Conservation (phyloP, 2,888 invertebrate genomes). For the Synanthedon vespiformis region DNA sequence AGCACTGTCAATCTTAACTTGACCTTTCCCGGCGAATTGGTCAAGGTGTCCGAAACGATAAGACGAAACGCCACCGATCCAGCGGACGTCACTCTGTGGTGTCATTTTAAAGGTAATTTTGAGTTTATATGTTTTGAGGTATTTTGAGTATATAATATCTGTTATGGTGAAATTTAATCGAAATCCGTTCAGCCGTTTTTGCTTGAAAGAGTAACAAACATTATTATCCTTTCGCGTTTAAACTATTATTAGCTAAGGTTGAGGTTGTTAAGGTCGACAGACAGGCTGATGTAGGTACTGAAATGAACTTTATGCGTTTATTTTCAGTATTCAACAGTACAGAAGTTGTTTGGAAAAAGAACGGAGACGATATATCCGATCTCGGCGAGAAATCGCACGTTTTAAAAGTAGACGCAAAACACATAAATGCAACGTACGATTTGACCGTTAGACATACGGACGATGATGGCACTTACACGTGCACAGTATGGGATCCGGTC, state of each 20-base stretch:
- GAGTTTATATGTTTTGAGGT: too few relatives aligned
- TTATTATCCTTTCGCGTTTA: too few relatives aligned
- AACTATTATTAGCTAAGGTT: too few relatives aligned
- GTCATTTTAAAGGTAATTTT: slow-evolving; percentile 47
- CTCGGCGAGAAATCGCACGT: slow-evolving; percentile 1
- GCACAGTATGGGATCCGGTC: slow-evolving; percentile 36
- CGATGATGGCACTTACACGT: slow-evolving; percentile 75
- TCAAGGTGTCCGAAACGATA: slow-evolving; percentile 27
- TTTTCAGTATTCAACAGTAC: slow-evolving; percentile 40
- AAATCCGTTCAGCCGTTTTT: too few relatives aligned
- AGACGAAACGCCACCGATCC: slow-evolving; percentile 23
- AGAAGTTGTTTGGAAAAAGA: slow-evolving; percentile 45
- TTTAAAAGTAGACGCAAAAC: slow-evolving; percentile 61
- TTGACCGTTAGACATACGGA: slow-evolving; percentile 67
- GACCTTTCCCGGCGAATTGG: slow-evolving; percentile 28
- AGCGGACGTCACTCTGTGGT: slow-evolving; percentile 27
- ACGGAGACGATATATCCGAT: slow-evolving; percentile 15
- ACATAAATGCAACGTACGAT: slow-evolving; percentile 66
- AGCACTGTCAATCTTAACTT: slow-evolving; percentile 24
- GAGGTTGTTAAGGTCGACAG: too few relatives aligned
- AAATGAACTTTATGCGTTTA: slow-evolving; percentile 3
- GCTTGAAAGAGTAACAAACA: too few relatives aligned
- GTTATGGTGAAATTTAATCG: too few relatives aligned
- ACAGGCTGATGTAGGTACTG: background rate
- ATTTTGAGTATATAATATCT: too few relatives aligned